phyloP scores from a whole-genome alignment of 2,797 vertebrate species.

The Eurystomus glaucurus region DNA sequence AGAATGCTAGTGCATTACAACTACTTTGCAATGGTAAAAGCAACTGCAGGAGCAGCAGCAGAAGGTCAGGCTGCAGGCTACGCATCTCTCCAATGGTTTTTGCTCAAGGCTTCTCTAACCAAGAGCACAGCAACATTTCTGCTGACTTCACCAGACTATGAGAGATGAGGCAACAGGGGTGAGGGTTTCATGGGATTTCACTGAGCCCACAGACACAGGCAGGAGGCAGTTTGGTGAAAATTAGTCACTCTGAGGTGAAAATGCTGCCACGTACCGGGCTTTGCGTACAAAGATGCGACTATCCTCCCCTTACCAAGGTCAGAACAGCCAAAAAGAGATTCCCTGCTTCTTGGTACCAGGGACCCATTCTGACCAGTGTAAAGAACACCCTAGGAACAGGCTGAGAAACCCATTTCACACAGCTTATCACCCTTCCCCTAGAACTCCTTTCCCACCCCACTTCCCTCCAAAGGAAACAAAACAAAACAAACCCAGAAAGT shows the following conservation, averaged over 20 bases:
- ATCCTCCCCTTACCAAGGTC: neutral
- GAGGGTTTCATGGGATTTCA: neutral
- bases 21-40: neutral
- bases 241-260: neutral
- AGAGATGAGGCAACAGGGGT: neutral
- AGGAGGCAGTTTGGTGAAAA: neutral
- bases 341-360: neutral
- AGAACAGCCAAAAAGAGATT: neutral
- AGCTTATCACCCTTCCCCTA: fast-evolving
- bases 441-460: fast-evolving
- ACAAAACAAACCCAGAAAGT: neutral
- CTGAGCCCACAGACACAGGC: neutral
- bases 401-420: neutral
- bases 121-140: neutral
- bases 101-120: neutral
- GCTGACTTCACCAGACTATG: neutral
- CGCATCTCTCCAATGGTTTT: neutral
- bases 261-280: fast-evolving
- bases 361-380: neutral
- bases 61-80: neutral
- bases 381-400: neutral
- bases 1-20: neutral
- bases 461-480: neutral
- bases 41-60: neutral
- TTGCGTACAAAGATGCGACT: fast-evolving